Percentiles rank a stretch among this genome's conserved stretches.
Conservation (phyloP, 2,888 invertebrate genomes). For the Heliconius erato region DNA sequence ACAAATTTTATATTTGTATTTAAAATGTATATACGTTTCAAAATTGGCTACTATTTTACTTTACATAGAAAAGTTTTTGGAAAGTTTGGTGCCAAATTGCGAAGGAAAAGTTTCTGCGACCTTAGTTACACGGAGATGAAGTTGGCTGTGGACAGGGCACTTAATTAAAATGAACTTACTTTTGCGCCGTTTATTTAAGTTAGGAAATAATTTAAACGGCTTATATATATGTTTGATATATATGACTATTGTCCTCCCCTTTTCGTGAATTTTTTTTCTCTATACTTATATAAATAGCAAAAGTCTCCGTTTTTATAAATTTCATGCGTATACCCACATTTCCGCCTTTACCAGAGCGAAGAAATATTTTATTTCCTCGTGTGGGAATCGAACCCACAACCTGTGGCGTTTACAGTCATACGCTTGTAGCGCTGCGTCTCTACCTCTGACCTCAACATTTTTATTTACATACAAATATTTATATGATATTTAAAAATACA, state of each 20-base stretch:
- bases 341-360: too few relatives aligned
- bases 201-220: neutral
- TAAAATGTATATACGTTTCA: neutral
- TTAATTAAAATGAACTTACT: slow-evolving; percentile 28
- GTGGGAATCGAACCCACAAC: too few relatives aligned
- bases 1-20: neutral
- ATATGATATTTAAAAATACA: too few relatives aligned
- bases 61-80: slow-evolving; percentile 3
- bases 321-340: neutral
- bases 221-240: neutral
- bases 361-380: too few relatives aligned
- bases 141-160: slow-evolving; percentile 15
- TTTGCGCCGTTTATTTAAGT: slow-evolving; percentile 9
- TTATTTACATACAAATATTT: too few relatives aligned
- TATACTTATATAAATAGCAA: too few relatives aligned
- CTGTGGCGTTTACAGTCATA: too few relatives aligned
- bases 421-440: too few relatives aligned
- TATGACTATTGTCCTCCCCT: neutral
- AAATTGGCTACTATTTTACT: neutral
- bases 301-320: neutral
- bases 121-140: slow-evolving; percentile 18
- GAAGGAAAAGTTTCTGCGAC: slow-evolving; percentile 18
- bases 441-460: too few relatives aligned
- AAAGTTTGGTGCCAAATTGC: slow-evolving; percentile 11
- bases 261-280: neutral